Conservation (phyloP, 2,888 invertebrate genomes). For the Oscheius sp. region DNA sequence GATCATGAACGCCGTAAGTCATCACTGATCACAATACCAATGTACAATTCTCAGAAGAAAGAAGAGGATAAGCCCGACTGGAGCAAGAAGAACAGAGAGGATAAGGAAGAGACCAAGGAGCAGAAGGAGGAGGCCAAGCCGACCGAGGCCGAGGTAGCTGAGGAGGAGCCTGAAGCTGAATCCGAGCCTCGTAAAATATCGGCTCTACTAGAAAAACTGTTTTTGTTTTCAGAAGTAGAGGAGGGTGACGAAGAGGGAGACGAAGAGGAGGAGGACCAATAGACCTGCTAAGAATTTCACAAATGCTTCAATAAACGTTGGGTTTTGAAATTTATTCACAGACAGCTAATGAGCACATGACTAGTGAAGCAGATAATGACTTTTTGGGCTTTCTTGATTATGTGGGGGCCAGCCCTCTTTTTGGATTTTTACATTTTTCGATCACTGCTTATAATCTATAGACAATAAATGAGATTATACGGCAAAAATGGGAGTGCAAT, state of each 20-base stretch:
- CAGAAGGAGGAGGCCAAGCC: slow-evolving; percentile 39
- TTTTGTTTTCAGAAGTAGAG: slow-evolving; percentile 22
- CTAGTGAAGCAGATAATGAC: not conserved
- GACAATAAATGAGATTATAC: not conserved
- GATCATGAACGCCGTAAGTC: slow-evolving; percentile 51
- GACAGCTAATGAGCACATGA: not conserved
- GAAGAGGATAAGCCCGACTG: slow-evolving; percentile 73
- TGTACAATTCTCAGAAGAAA: slow-evolving; percentile 56
- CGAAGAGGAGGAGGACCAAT: slow-evolving; percentile 47
- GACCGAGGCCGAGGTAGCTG: slow-evolving; percentile 40
- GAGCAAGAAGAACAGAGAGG: slow-evolving; percentile 63
- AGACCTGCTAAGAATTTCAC: slow-evolving; percentile 14
- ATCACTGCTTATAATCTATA: not conserved
- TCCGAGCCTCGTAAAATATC: slow-evolving; percentile 17
- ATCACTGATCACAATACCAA: not conserved
- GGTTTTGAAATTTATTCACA: slow-evolving; percentile 3
- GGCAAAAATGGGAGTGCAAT: not conserved
- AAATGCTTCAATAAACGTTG: not conserved
- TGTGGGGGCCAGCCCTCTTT: slow-evolving; percentile 30
- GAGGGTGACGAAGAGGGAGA: slow-evolving; percentile 40
- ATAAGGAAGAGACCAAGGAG: slow-evolving; percentile 38
- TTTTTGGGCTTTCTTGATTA: slow-evolving; percentile 3
- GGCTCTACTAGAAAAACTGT: not conserved
- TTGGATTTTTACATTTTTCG: slow-evolving; percentile 28
- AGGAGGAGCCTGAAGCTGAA: slow-evolving; percentile 38